Evolutionary conservation across 1,140 invertebrate species (phyloP), one percentile per base, ranked within the genome.

Genomic region (Calliopsis andreniformis): DNA sequence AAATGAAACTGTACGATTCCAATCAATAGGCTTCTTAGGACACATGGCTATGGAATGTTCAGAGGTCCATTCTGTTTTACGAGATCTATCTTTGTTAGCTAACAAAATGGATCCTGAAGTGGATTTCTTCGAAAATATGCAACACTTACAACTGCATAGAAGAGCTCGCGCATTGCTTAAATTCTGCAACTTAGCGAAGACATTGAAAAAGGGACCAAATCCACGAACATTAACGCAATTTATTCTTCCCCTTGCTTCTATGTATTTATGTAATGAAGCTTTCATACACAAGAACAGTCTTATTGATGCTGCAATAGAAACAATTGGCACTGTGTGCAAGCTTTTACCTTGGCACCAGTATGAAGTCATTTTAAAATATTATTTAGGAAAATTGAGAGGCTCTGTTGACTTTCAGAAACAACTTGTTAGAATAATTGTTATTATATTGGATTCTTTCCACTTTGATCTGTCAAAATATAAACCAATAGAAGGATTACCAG

Each of bases 41-140:
- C 93, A 94, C 84, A 90, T 98, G 80, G 94, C 94, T 0, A 93
- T 95, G 82, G 94, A 96, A 86, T 96, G 95, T 90, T 90, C 94
- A 0, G 92, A 95, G 2, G 90, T 94, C 0, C 94, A 98, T 92
- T 94, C 95, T 35, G 91, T 96, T 10, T 88, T 97, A 8, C 92
- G 93, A n/a, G 97, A 98, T 91, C 92, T 99, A 35, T 91, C 93
- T 1, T 89, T 93, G 20, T 91, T 98, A 2, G 93, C 94, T 0
- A 95, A 97, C 87, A 94, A 94, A 83, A 92, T 92, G 43, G 97
- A 99, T 88, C 89, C 93, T 0, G 98, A 99, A 89, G 95, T 97
- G 0, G 98, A 99, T 90, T 98, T 99, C 92, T 99, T 98, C 87
- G 96, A 98, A 82, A 99, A 98, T 87, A 95, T 98, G 81, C 94